phyloP scores from a whole-genome alignment of 2,888 invertebrate species.

The Catocala nupta region DNA sequence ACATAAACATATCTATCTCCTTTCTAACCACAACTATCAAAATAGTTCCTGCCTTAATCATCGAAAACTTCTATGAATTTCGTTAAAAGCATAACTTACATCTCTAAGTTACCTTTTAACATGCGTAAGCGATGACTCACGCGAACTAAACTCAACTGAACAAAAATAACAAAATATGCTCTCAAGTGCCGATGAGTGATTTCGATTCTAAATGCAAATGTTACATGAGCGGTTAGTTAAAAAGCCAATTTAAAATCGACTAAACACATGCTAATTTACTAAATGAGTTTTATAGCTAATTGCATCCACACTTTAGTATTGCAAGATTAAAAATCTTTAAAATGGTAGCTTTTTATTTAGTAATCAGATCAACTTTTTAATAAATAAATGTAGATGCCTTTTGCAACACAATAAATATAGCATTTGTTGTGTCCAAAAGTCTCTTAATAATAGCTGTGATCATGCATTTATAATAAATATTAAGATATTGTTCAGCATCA shows the following conservation, averaged over 20 bases:
- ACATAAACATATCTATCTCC: too few species aligned
- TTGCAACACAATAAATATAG: neutral
- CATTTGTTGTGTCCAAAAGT: neutral
- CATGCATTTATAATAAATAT: slow-evolving; percentile 11
- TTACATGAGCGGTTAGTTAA: slow-evolving; percentile 62
- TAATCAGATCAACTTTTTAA: too few species aligned
- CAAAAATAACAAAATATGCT: slow-evolving; percentile 57
- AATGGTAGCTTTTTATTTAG: neutral
- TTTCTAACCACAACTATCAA: too few species aligned
- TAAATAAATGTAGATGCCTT: slow-evolving; percentile 6
- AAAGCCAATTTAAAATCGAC: slow-evolving; percentile 44
- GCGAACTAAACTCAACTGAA: slow-evolving; percentile 53
- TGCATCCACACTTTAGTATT: slow-evolving; percentile 19
- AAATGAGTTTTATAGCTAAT: slow-evolving; percentile 23
- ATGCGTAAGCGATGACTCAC: slow-evolving; percentile 57
- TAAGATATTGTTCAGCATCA: neutral
- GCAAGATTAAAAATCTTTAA: slow-evolving; percentile 3
- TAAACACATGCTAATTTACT: slow-evolving; percentile 49
- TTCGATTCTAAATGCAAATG: slow-evolving; percentile 58
- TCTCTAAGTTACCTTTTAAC: slow-evolving; percentile 40
- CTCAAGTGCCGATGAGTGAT: slow-evolving; percentile 64
- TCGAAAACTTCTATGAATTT: too few species aligned
- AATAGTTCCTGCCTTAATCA: too few species aligned
- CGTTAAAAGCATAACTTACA: slow-evolving; percentile 45
- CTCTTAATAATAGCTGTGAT: neutral